A percentile compares a stretch with the other conserved stretches of the same genome.
These are phyloP conservation scores for Kuschelorhynchus macadamiae DNA, from an alignment of 2,888 invertebrate species.

Conservation along the genomic window DNA sequence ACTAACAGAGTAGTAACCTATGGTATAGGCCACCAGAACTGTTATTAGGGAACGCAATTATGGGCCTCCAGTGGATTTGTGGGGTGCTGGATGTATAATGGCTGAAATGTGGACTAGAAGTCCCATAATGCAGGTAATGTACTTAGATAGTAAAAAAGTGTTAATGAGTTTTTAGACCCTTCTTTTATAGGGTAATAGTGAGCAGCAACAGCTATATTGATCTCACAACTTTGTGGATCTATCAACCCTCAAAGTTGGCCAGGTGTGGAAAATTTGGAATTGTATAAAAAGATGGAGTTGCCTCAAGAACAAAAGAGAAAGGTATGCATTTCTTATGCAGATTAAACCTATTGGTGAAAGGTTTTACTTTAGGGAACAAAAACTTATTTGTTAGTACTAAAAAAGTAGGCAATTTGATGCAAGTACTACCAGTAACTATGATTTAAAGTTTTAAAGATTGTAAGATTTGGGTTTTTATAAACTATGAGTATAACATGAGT, in stretches of 20 bases:
- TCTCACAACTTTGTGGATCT: slow-evolving; percentile 96
- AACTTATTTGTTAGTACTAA: too few species aligned
- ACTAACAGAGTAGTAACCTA: slow-evolving; percentile 98
- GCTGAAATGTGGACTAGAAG: slow-evolving; percentile 99
- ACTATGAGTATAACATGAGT: too few species aligned
- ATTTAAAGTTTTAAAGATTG: too few species aligned
- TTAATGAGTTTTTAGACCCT: too few species aligned
- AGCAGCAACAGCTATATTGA: slow-evolving; percentile 96
- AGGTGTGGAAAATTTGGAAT: slow-evolving; percentile 89
- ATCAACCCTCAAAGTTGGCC: slow-evolving; percentile 96
- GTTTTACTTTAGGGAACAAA: too few species aligned
- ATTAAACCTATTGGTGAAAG: too few species aligned
- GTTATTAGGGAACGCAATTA: slow-evolving; percentile 91
- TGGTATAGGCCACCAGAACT: slow-evolving; percentile 90
- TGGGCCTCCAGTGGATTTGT: slow-evolving; percentile 96
- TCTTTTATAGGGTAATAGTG: slow-evolving; percentile 83
- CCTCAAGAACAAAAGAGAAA: slow-evolving; percentile 89
- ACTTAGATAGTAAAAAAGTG: too few species aligned
- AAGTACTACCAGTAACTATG: too few species aligned
- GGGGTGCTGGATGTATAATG: slow-evolving; percentile 99
- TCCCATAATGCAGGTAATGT: slow-evolving; percentile 85
- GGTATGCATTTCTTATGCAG: too few species aligned
- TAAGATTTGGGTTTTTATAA: too few species aligned
- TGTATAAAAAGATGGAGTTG: slow-evolving; percentile 90
- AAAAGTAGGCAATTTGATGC: too few species aligned